Evolutionary conservation across 2,888 invertebrate genomes (phyloP), one percentile per base, ranked within the genome.

Genomic region (Drosophila macrothrix): DNA sequence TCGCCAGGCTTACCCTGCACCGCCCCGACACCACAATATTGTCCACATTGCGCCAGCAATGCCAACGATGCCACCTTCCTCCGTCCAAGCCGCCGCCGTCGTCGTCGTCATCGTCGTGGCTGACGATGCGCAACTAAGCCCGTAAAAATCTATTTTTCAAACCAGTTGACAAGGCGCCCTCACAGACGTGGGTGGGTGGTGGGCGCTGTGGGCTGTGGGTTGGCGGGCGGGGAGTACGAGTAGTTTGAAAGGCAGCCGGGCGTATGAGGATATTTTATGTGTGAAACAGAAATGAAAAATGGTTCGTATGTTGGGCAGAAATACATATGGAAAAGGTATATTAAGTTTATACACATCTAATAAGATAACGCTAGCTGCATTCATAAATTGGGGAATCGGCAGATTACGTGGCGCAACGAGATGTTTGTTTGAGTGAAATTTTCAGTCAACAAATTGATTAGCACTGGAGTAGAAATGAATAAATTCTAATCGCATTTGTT

Each of bases 141-240:
- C 83, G 88, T 83, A 83, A 89, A 88, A 87, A 87, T 87, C 86
- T 87, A 87, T 87, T 87, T 87, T 90, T 90, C 88, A 87, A 87
- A 85, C 90, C 88, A 80, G 88, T 83, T 90, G 90, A 88, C 86
- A 90, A 86, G 84, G 81, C 81, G 64, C 39, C 69, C 80, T 69
- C 60, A 56, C 61, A 73, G 63, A 75, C 65, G 28, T 29, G 28
- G 28, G 4, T 31, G 31, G 55, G 33, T 2, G 37, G 19, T 6
- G 19, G 12, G 3, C 39, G 37, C 10, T n/a, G 28, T 62, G 54
- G 19, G 41, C 41, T 41, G 19, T 1, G 19, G 3, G 39, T 4
- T 19, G 10, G n/a, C 19, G 41, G 10, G 39, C 39, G n/a, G n/a
- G 5, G n/a, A 46, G 16, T 46, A 9, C 25, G 28, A 73, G 62